Evolutionary conservation across 2,113 vertebrate species (phyloP).

Genomic region (Rutilus rutilus): DNA sequence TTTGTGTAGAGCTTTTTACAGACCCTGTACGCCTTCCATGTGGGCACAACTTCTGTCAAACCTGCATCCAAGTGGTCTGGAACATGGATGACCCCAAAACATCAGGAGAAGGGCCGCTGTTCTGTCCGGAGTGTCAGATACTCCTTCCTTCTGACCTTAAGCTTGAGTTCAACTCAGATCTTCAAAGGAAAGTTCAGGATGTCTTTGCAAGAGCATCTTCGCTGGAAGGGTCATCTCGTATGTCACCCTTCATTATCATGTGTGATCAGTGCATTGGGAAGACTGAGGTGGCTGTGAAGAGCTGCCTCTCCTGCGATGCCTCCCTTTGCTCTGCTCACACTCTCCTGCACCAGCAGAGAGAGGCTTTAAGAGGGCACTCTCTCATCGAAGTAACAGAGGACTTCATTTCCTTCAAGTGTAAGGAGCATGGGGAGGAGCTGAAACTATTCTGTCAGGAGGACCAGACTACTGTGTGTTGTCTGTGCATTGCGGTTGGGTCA

Average conservation of each 20-base stretch:
- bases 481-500: constrained; percentile 70
- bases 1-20: constrained; percentile 72
- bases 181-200: constrained; percentile 66
- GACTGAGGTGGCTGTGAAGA: constrained; percentile 68
- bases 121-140: constrained; percentile 79
- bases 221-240: not conserved
- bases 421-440: constrained; percentile 73
- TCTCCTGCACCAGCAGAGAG: constrained; percentile 70
- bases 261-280: constrained; percentile 77
- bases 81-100: constrained; percentile 61
- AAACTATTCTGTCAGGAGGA: constrained; percentile 76
- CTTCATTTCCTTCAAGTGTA: constrained; percentile 73
- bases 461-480: constrained; percentile 69
- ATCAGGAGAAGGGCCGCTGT: constrained; percentile 55
- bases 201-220: constrained; percentile 24
- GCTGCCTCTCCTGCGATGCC: constrained; percentile 76
- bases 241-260: constrained; percentile 48
- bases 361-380: constrained; percentile 70
- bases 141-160: constrained; percentile 65
- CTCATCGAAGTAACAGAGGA: constrained; percentile 71
- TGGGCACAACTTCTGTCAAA: constrained; percentile 74
- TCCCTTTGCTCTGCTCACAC: constrained; percentile 72
- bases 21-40: constrained; percentile 73
- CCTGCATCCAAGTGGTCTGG: constrained; percentile 75
- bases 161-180: constrained; percentile 66